Percentiles rank a stretch among this genome's conserved stretches.
Conservation (phyloP, 1,140 invertebrate species). For the Ips typographus region DNA sequence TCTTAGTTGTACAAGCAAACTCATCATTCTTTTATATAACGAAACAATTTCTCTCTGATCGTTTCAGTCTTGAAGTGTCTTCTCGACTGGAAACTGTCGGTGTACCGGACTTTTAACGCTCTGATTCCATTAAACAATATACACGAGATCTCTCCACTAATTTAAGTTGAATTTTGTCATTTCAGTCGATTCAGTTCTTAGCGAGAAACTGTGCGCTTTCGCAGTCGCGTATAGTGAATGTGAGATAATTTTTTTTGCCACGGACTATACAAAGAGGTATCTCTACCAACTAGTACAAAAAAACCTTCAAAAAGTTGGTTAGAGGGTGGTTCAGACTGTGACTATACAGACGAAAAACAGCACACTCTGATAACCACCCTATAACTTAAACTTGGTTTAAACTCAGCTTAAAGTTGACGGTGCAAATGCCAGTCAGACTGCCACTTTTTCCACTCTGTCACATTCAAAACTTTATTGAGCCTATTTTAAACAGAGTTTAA, state of each 20-base stretch:
- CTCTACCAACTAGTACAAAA: background rate
- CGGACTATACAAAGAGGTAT: background rate
- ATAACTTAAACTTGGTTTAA: too few relatives aligned
- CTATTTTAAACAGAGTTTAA: too few relatives aligned
- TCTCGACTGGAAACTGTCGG: slow-evolving; percentile 5
- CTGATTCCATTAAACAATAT: slow-evolving; percentile 28
- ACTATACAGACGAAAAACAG: too few relatives aligned
- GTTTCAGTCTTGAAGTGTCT: slow-evolving; percentile 16
- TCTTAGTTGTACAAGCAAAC: too few relatives aligned
- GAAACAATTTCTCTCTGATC: slow-evolving; percentile 19
- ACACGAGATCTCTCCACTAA: slow-evolving; percentile 22
- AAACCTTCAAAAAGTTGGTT: too few relatives aligned
- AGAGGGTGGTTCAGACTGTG: too few relatives aligned
- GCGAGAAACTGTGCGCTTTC: background rate
- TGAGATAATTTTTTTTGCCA: background rate
- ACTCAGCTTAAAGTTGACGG: too few relatives aligned
- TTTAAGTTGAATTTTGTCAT: slow-evolving; percentile 29
- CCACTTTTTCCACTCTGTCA: too few relatives aligned
- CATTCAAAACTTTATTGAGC: too few relatives aligned
- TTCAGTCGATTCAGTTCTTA: slow-evolving; percentile 10
- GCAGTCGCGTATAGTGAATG: background rate
- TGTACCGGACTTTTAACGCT: slow-evolving; percentile 24
- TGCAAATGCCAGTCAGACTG: too few relatives aligned
- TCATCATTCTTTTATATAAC: slow-evolving; percentile 17
- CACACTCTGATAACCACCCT: too few relatives aligned